A percentile compares a stretch with the other conserved stretches of the same genome.
Evolutionary conservation across 2,888 invertebrate species (phyloP).

Genomic region (Chelonus formosanus): DNA sequence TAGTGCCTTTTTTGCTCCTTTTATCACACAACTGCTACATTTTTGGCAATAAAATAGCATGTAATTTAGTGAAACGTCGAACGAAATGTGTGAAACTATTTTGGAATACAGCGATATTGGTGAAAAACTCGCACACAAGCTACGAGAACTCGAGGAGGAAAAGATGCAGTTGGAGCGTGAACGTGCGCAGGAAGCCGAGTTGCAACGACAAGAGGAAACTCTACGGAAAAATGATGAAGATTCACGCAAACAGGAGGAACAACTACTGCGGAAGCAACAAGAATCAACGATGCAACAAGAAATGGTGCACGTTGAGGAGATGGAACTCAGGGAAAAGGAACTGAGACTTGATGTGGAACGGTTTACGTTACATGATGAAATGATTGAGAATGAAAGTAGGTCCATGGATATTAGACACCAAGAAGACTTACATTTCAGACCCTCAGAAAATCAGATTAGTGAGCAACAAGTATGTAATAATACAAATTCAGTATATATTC

Average conservation of each 20-base stretch:
- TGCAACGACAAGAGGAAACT: conserved; percentile 56
- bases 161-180: conserved; percentile 66
- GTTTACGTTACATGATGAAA: conserved; percentile 51
- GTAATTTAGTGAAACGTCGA: not conserved
- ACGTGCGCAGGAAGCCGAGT: conserved; percentile 56
- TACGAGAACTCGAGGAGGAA: conserved; percentile 67
- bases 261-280: conserved; percentile 45
- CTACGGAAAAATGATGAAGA: conserved; percentile 60
- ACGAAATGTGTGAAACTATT: conserved; percentile 37
- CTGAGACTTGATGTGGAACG: conserved; percentile 53
- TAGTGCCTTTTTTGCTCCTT: conserved; percentile 11
- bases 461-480: conserved; percentile 71
- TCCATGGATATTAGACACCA: conserved; percentile 55
- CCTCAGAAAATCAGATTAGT: conserved; percentile 73
- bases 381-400: conserved; percentile 60
- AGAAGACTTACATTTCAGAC: conserved; percentile 70
- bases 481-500: no score
- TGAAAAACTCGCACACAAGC: conserved; percentile 69
- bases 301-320: conserved; percentile 48
- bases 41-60: not conserved
- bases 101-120: conserved; percentile 64
- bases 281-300: conserved; percentile 44
- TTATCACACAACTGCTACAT: not conserved
- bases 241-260: conserved; percentile 55
- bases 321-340: conserved; percentile 46